Base-by-base conservation (phyloP, 2,797 vertebrate genomes). In the Cirrhinus mrigala region DNA sequence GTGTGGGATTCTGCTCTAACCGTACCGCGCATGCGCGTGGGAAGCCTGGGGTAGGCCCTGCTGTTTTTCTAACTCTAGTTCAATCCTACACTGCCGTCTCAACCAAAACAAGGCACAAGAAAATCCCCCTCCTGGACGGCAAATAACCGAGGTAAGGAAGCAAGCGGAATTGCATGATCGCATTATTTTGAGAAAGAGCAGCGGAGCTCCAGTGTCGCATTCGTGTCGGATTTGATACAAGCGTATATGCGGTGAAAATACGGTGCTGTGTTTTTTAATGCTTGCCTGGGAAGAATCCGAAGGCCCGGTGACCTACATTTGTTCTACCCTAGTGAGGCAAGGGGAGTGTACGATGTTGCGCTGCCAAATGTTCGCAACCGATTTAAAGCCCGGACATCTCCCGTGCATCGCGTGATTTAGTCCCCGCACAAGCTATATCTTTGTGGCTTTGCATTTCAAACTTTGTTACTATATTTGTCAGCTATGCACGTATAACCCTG, bases 101-200 rank as follows among this genome's bases (percentile, higher is more conserved):
- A 90, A 90, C 92, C 93, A 91, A 91, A 93, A 90, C 93, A 79
- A 91, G 91, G 58, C 88, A 90, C 91, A 50, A 90, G 92, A 92
- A 92, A 90, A 92, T 92, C 92, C 92, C 89, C 80, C 89, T 64
- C 46, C 83, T 90, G 88, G 83, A 86, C 85, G 82, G 70, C 79
- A 83, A 71, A 44, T 87, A 86, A 46, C 44, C 69, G 79, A 82
- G 92, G 93, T 94, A 92, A 94, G 94, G 73, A 87, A 76, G 68
- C 14, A 10, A 37, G 76, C 76, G 76, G 33, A 78, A 66, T 40
- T 52, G 56, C 81, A 44, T 58, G 71, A 71, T 37, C 5, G 29
- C 70, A 24, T 22, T 6, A 22, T 3, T 87, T 73, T 27, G 12
- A 18, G 4, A 48, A 68, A 15, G 56, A 29, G 56, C 69, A 3